Conservation (phyloP, 2,113 vertebrate genomes). For the Sclerurus mexicanus region DNA sequence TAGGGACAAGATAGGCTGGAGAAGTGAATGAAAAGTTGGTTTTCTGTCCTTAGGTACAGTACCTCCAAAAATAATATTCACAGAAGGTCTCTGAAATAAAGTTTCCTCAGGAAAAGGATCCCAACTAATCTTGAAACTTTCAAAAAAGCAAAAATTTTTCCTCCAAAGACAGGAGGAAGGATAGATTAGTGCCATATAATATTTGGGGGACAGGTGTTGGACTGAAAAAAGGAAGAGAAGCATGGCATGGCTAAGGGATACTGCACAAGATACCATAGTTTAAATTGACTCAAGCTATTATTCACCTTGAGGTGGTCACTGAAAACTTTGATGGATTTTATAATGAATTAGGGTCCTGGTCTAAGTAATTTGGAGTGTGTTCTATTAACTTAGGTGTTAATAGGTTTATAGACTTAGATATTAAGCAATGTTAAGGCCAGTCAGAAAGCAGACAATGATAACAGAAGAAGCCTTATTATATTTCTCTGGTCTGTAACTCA, state of each 20-base stretch:
- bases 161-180: not conserved
- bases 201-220: not conserved
- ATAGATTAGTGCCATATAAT: not conserved
- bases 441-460: not conserved
- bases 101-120: not conserved
- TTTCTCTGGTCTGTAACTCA: not conserved
- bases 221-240: not conserved
- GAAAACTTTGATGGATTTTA: not conserved
- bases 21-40: not conserved
- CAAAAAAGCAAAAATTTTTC: not conserved
- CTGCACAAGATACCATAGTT: accelerated
- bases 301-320: not conserved
- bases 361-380: not conserved
- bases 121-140: not conserved
- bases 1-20: not conserved
- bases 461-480: not conserved
- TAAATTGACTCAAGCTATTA: not conserved
- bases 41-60: not conserved
- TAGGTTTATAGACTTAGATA: not conserved
- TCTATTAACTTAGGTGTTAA: not conserved
- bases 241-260: not conserved
- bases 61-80: not conserved
- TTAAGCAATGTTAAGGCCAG: not conserved
- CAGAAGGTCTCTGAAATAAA: not conserved
- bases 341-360: not conserved